phyloP scores from a whole-genome alignment of 2,113 vertebrate species.

The Octodon degus region DNA sequence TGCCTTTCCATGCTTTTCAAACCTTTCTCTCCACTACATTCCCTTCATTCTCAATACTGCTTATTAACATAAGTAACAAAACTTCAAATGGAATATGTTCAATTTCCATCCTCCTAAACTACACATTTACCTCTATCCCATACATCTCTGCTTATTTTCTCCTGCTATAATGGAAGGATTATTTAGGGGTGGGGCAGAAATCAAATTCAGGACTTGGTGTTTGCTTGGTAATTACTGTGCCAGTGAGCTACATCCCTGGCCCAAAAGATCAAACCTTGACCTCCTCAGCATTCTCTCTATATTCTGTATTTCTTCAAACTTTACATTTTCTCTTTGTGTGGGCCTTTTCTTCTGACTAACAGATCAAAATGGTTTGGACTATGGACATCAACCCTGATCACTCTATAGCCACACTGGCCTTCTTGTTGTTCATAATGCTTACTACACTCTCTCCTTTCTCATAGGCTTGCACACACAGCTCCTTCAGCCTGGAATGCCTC shows the following conservation, averaged over 20 bases:
- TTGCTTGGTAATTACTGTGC: no score
- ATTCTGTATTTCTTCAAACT: background rate
- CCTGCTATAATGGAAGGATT: background rate
- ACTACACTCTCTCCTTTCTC: background rate
- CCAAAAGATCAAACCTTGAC: background rate
- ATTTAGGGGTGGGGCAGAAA: no score
- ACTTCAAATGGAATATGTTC: background rate
- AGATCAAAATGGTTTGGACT: background rate
- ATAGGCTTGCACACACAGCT: background rate
- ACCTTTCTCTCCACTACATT: background rate
- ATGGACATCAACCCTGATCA: background rate
- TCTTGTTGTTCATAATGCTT: background rate
- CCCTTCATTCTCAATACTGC: background rate
- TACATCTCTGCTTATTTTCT: background rate
- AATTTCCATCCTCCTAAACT: background rate
- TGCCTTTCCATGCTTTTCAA: background rate
- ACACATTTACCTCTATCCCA: background rate
- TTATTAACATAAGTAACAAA: slow-evolving; percentile 19
- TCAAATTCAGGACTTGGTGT: no score
- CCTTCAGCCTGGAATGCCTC: background rate
- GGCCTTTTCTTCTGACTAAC: background rate
- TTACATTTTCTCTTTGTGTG: background rate
- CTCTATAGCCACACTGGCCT: background rate
- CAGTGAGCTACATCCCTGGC: no score
- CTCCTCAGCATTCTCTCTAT: background rate